These are phyloP conservation scores for Brachypodius melanocephalos DNA, from an alignment of 2,113 vertebrate species.

Conservation along the genomic window DNA sequence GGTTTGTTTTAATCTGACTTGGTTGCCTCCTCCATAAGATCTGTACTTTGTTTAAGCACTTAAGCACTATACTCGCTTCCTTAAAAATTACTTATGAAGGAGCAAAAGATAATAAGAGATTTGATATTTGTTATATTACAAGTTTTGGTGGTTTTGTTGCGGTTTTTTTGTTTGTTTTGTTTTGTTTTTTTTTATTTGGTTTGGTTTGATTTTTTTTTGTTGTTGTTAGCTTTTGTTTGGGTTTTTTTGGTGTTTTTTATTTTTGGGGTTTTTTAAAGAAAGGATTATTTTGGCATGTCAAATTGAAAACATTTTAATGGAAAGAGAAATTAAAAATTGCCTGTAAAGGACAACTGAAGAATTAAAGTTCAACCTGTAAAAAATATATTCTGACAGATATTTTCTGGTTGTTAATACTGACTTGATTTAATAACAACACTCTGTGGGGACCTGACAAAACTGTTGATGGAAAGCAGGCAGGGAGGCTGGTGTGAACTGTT, in stretches of 20 bases:
- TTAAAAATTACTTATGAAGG: not conserved
- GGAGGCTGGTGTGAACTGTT: not conserved
- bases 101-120: not conserved
- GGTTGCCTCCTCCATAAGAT: not conserved
- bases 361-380: slow-evolving; percentile 16
- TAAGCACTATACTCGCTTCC: not conserved
- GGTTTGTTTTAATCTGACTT: not conserved
- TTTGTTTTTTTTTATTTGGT: no score
- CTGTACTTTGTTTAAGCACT: not conserved
- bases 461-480: not conserved
- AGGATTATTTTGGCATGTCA: not conserved
- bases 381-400: not conserved
- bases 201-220: no score
- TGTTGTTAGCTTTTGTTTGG: no score
- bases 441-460: not conserved
- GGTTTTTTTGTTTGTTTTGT: not conserved
- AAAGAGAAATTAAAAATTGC: not conserved
- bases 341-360: not conserved
- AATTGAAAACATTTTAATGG: not conserved
- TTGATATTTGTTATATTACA: not conserved
- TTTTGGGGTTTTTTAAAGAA: not conserved
- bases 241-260: not conserved
- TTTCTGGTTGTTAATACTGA: not conserved
- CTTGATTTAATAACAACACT: slow-evolving; percentile 1
- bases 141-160: not conserved